These are phyloP conservation scores for Dunckerocampus dactyliophorus DNA, from an alignment of 2,113 vertebrate genomes.

Conservation along the genomic window DNA sequence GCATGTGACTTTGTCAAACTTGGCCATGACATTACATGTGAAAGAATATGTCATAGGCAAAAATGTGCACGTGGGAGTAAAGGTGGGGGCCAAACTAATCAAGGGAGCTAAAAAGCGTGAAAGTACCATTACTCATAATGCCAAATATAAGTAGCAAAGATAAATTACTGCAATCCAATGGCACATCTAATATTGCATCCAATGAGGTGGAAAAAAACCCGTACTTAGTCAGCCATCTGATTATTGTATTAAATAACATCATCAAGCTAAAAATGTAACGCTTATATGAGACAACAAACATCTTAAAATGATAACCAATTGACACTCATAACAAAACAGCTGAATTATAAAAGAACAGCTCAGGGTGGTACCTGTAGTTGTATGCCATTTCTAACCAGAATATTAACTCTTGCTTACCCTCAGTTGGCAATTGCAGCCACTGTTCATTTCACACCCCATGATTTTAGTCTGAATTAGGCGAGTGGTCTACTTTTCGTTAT, in stretches of 20 bases:
- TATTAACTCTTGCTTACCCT: no score
- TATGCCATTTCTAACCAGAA: no score
- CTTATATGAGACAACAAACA: no score
- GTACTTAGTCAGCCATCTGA: conserved; percentile 22
- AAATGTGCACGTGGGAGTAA: conserved; percentile 54
- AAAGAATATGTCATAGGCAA: conserved; percentile 62
- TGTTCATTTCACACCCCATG: no score
- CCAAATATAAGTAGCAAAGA: conserved; percentile 65
- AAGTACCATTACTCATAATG: conserved; percentile 75
- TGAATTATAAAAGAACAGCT: no score
- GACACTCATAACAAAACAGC: no score
- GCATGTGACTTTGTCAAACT: conserved; percentile 64
- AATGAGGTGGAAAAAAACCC: conserved; percentile 46
- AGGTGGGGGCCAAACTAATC: conserved; percentile 67
- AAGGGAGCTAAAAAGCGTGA: conserved; percentile 68
- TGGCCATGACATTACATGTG: conserved; percentile 46
- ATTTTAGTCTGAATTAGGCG: no score
- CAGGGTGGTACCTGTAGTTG: no score
- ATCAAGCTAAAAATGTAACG: no score
- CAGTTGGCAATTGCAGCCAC: no score
- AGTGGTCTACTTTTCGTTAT: no score
- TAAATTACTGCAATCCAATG: conserved; percentile 68
- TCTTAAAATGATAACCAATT: no score
- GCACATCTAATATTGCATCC: conserved; percentile 57
- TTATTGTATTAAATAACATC: conserved; percentile 37